Base-by-base conservation (phyloP, 2,888 invertebrate species). In the Ichneumon xanthorius region DNA sequence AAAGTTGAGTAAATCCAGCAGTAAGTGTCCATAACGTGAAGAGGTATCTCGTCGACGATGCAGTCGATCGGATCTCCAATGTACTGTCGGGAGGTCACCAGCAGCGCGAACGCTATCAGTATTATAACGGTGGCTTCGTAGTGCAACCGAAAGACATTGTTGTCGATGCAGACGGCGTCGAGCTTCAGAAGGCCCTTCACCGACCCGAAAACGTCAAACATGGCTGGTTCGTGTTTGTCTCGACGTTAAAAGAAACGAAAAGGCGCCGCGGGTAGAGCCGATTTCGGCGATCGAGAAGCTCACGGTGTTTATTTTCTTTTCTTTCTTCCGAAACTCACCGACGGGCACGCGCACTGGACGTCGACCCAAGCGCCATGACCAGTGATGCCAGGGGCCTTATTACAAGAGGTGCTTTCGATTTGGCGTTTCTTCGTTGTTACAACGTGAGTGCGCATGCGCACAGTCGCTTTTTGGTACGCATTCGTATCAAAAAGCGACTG, bases 21-120 rank as follows among this genome's bases (percentile, higher is more conserved):
- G 93, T 98, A 98, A 45, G 98, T 98, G 95, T 98, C 98, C 97
- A 98, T 98, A 2, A 98, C 97, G 91, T 97, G 96, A 87, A 97
- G 95, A n/a, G 98, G 98, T 88, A 98, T 97, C 91, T 98, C 98
- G 91, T 98, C 98, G 65, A 98, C 97, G 93, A 98, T 98, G 94
- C 99, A 99, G 95, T 98, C 98, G 93, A 99, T 99, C 30, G 99
- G 99, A 94, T 99, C 99, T 11, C 99, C 99, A 92, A 99, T 99
- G 94, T 99, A 99, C 93, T 99, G 99, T 83, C 98, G 95, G 88
- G 98, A 98, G 72, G 98, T 98, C 87, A 99, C 98, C 92, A 99
- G 95, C 91, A 99, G 95, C 87, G 98, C 98, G 94, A 98, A 98
- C 87, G 98, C 98, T 90, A 99, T 96, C 93, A 99, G 95, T 91